phyloP scores from a whole-genome alignment of 2,888 invertebrate genomes.

The Cryptophagus acutangulus region DNA sequence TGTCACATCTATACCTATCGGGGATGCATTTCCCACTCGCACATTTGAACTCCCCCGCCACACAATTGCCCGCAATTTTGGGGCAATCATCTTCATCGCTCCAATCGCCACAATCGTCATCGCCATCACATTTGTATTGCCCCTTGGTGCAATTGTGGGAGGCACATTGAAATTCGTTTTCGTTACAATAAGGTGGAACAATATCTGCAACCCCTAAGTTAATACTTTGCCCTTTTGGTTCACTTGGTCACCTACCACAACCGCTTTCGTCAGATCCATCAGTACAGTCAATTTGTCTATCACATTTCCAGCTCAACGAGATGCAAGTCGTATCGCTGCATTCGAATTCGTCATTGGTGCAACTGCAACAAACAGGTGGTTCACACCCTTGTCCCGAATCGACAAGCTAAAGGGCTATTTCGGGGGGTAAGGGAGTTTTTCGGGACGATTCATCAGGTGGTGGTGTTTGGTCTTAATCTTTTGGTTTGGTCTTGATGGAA shows the following conservation, averaged over 20 bases:
- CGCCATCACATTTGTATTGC: conserved; percentile 76
- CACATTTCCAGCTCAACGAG: conserved; percentile 67
- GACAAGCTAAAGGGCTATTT: too few species aligned
- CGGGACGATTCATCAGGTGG: conserved; percentile 1
- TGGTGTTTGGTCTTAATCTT: not conserved
- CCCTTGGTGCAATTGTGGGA: conserved; percentile 68
- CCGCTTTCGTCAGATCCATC: conserved; percentile 71
- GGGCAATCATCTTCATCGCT: conserved; percentile 80
- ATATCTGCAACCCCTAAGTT: conserved; percentile 35
- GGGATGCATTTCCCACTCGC: conserved; percentile 74
- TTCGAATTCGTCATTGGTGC: conserved; percentile 67
- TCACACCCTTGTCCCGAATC: too few species aligned
- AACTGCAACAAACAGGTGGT: conserved; percentile 49
- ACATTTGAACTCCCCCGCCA: conserved; percentile 69
- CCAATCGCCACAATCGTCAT: conserved; percentile 84
- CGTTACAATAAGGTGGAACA: conserved; percentile 60
- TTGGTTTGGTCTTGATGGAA: not conserved
- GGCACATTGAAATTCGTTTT: conserved; percentile 69
- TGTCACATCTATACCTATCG: conserved; percentile 72
- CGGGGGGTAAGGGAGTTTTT: too few species aligned
- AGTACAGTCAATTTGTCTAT: conserved; percentile 68
- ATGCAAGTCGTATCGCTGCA: conserved; percentile 73
- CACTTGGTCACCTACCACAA: conserved; percentile 53
- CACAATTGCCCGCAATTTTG: conserved; percentile 59
- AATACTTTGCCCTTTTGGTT: not conserved